phyloP scores from a whole-genome alignment of 2,797 vertebrate species.

The Cichlasoma orientale region DNA sequence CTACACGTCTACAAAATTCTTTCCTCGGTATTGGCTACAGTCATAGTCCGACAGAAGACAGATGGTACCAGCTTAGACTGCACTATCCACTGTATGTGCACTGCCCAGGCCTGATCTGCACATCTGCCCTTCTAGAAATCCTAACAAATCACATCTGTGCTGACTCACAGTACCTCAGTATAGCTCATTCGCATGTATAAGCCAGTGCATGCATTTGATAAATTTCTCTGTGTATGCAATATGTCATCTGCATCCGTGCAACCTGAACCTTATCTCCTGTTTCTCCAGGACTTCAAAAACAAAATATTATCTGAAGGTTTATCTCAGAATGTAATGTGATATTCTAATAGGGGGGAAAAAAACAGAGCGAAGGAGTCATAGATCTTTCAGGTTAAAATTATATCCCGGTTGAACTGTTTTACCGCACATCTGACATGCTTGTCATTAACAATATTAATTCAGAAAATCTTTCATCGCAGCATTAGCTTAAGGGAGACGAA shows the following conservation, averaged over 20 bases:
- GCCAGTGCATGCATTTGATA: not conserved
- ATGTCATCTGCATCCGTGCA: conserved; percentile 2
- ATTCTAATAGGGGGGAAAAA: not conserved
- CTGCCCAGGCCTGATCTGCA: not conserved
- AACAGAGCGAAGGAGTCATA: not conserved
- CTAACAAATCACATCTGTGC: conserved; percentile 34
- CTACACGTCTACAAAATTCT: conserved; percentile 1
- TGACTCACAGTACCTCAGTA: not conserved
- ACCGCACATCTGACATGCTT: conserved; percentile 7
- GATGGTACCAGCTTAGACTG: conserved; percentile 20
- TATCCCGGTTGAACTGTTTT: not conserved
- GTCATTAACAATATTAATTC: conserved; percentile 22
- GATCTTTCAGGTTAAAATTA: not conserved
- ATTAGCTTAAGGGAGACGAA: conserved; percentile 41
- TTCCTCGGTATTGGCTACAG: not conserved
- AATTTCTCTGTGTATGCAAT: conserved; percentile 1
- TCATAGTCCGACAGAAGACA: conserved; percentile 15
- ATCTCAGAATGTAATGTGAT: not conserved
- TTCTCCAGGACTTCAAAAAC: not conserved
- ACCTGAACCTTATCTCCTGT: not conserved
- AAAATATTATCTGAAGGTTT: not conserved
- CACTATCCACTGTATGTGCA: not conserved
- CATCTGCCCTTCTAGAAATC: conserved; percentile 20
- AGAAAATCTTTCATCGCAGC: conserved; percentile 38
- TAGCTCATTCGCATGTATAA: not conserved